Percentiles rank a stretch among this genome's conserved stretches.
These are phyloP conservation scores for Phenganax subtilis DNA, from an alignment of 92 coral and sea anemone species.

Conservation along the genomic window DNA sequence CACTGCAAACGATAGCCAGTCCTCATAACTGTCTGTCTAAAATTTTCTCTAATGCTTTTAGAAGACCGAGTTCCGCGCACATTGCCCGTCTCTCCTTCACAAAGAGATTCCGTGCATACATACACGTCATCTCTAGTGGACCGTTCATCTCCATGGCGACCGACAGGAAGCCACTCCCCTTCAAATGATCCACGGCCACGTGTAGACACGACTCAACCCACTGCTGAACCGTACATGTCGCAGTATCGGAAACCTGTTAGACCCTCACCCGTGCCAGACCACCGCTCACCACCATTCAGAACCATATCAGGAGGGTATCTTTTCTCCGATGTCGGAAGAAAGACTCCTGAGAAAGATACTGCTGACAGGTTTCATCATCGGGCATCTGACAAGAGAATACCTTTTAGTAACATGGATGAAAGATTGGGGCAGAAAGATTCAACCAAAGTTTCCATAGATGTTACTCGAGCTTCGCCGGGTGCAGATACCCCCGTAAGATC, in stretches of 20 bases:
- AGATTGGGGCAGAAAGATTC: constrained; percentile 12
- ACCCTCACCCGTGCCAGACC: constrained; percentile 29
- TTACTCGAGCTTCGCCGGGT: constrained; percentile 24
- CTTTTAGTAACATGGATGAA: constrained; percentile 31
- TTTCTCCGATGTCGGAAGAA: constrained; percentile 7
- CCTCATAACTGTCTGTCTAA: too few species aligned
- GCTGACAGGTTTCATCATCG: not conserved
- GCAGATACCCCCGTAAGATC: constrained; percentile 18
- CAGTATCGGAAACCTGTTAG: constrained; percentile 10
- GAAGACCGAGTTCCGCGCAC: constrained; percentile 15
- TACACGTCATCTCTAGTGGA: constrained; percentile 10
- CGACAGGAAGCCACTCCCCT: constrained; percentile 21
- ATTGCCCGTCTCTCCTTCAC: not conserved
- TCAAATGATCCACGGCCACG: constrained; percentile 17
- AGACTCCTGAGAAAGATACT: constrained; percentile 25
- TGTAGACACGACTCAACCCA: constrained; percentile 13
- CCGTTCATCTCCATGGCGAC: constrained; percentile 40
- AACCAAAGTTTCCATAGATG: not conserved
- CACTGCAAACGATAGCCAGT: not conserved
- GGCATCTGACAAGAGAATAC: constrained; percentile 15
- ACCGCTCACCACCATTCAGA: constrained; percentile 13
- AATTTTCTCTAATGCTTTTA: not conserved
- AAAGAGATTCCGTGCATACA: constrained; percentile 2
- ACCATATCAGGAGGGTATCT: constrained; percentile 1
- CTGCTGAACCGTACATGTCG: not conserved